Base-by-base conservation (phyloP, 2,797 vertebrate species). In the Coregonus sp. region DNA sequence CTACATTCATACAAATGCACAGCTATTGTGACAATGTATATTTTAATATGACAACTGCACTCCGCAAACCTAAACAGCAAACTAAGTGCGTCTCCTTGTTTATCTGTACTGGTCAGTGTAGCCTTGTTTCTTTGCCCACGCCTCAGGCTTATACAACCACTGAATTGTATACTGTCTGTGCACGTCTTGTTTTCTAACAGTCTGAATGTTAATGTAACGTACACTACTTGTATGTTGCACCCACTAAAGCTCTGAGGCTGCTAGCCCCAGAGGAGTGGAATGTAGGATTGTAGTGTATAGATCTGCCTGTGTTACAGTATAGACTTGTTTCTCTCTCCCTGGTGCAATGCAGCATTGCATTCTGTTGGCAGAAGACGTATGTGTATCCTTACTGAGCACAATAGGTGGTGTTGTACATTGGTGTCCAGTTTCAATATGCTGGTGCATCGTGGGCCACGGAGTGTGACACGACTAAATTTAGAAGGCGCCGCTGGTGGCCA, bases 381-480 rank as follows among this genome's bases (percentile, higher is more conserved):
- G 51, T 18, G 51, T 59, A 47, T 47, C 89, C 86, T 92, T 91
- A 89, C 89, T 89, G 66, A 12, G 54, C 73, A 91, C 86, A 91
- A 91, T 84, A 75, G 83, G 73, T 83, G 74, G 78, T 5, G 72
- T 47, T 75, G 75, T 80, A 78, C 87, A 80, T 82, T 78, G 73
- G 89, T 84, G 84, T 93, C 89, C 67, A 72, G 87, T 93, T 93
- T 85, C 91, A 85, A 72, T 80, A 74, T 61, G 81, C 71, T 84
- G 81, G 80, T 87, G 80, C 80, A 84, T 82, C 77, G 76, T 78
- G 84, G 68, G 80, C 80, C 75, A 75, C 77, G 74, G 85, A 80
- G 79, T 85, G 80, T 80, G 82, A 85, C 77, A 66, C 15, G 0
- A 80, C 86, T 89, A 90, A 80, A 88, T 90, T 88, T 90, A 91